Conservation (phyloP, 2,888 invertebrate genomes). For the Zaprionus obscuricornis region DNA sequence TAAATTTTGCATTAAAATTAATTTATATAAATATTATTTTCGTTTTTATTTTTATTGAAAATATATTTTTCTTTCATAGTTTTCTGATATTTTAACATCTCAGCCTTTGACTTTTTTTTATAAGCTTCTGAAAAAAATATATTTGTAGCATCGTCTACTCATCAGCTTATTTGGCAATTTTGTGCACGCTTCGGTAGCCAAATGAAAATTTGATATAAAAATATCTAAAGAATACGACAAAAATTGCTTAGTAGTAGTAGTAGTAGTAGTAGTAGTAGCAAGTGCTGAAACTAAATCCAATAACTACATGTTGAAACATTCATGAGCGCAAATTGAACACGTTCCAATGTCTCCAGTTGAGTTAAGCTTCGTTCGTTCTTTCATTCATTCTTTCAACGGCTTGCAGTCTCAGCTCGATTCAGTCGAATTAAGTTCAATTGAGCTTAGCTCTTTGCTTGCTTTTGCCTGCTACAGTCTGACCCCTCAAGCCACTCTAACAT, state of each 20-base stretch:
- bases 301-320: constrained; percentile 75
- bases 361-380: constrained; percentile 23
- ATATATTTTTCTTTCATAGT: too few species aligned
- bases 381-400: constrained; percentile 8
- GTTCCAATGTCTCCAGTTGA: constrained; percentile 45
- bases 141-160: constrained; percentile 7
- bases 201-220: constrained; percentile 9
- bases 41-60: too few species aligned
- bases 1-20: too few species aligned
- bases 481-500: constrained; percentile 40
- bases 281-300: constrained; percentile 74
- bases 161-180: constrained; percentile 67
- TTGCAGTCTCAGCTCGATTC: constrained; percentile 40
- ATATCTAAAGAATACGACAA: constrained; percentile 44
- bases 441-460: constrained; percentile 42
- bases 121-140: too few species aligned
- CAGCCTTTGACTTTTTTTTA: too few species aligned
- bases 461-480: constrained; percentile 15
- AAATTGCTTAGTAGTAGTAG: constrained; percentile 72
- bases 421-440: constrained; percentile 62
- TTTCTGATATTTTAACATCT: constrained; percentile 16
- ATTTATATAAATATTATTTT: too few species aligned
- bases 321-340: constrained; percentile 78
- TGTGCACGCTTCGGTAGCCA: constrained; percentile 53
- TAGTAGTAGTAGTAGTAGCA: too few species aligned